Evolutionary conservation across 2,888 invertebrate genomes (phyloP).

Genomic region (Amorpha juglandis): DNA sequence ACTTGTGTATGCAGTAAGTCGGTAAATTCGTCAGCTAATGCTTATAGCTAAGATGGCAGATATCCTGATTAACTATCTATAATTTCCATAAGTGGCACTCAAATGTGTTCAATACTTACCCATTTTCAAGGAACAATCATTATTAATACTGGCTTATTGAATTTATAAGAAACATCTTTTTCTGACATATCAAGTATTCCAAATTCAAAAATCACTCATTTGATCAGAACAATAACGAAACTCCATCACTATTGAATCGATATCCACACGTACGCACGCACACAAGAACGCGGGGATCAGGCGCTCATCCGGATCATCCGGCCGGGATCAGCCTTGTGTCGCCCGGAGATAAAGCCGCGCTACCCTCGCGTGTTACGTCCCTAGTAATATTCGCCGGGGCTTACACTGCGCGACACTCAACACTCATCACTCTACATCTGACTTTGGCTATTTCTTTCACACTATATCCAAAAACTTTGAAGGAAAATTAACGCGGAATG

Average conservation of each 20-base stretch:
- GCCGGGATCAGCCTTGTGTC: constrained; percentile 77
- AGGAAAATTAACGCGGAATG: neutral
- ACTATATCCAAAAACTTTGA: neutral
- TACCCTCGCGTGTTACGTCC: constrained; percentile 52
- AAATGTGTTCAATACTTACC: constrained; percentile 4
- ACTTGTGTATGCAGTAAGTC: neutral
- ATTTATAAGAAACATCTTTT: neutral
- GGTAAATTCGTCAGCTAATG: constrained; percentile 9
- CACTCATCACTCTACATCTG: constrained; percentile 19
- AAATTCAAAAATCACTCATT: constrained; percentile 2
- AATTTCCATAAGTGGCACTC: constrained; percentile 5
- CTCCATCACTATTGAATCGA: constrained; percentile 43
- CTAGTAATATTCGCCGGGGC: constrained; percentile 36
- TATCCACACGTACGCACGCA: constrained; percentile 50
- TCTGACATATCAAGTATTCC: neutral
- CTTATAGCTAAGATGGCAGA: constrained; percentile 7
- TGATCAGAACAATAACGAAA: constrained; percentile 29
- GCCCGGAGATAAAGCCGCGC: constrained; percentile 74
- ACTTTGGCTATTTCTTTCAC: neutral
- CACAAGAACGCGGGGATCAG: constrained; percentile 56
- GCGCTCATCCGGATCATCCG: constrained; percentile 79
- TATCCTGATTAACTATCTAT: constrained; percentile 18
- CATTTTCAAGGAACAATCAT: neutral
- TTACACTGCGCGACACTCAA: constrained; percentile 12
- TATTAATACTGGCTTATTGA: neutral